Evolutionary conservation across 2,113 vertebrate species (phyloP), one percentile per base, ranked within the genome.

Genomic region (Apodemus sylvaticus): DNA sequence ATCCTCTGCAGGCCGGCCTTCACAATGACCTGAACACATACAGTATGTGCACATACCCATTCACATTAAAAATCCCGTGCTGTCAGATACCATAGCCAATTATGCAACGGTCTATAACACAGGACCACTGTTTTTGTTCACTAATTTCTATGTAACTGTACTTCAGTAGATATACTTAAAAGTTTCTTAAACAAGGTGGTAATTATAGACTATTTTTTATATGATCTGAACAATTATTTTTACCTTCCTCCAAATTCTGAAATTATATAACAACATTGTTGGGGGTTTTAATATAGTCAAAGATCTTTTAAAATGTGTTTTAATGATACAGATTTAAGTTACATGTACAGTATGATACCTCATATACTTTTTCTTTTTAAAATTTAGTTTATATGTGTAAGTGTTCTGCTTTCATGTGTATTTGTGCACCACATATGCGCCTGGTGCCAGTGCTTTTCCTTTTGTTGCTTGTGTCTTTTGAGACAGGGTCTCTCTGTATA

Each of bases 211-310:
- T 93, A 39, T 92, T 97, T 78, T 91, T 31, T 58, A 87, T 20
- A 90, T 71, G 48, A 53, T 81, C 48, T 95, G 53, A 83, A 96
- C 29, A 89, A 94, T 70, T 96, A 94, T 90, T 83, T 96, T 90
- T 97, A 71, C 62, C 34, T 91, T 91, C 79, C 86, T 79, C n/a
- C 94, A 90, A 95, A 85, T 94, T 90, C 79, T 88, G 48, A 96
- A 96, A 42, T 89, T 89, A 94, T 90, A 91, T 14, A 92, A 94
- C 51, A 96, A 76, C 34, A 94, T 77, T 74, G 14, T 14, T 79
- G 95, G 31, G 45, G 91, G 95, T 48, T 83, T 85, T 90, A 93
- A 79, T n/a, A 88, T 16, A 81, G 51, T 34, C 81, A 91, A 96
- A 76, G 29, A 89, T 88, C 71, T 90, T 86, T 51, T 79, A 55